Evolutionary conservation across 2,888 invertebrate genomes (phyloP), one percentile per base, ranked within the genome.

Genomic region (Epinotia nisella): DNA sequence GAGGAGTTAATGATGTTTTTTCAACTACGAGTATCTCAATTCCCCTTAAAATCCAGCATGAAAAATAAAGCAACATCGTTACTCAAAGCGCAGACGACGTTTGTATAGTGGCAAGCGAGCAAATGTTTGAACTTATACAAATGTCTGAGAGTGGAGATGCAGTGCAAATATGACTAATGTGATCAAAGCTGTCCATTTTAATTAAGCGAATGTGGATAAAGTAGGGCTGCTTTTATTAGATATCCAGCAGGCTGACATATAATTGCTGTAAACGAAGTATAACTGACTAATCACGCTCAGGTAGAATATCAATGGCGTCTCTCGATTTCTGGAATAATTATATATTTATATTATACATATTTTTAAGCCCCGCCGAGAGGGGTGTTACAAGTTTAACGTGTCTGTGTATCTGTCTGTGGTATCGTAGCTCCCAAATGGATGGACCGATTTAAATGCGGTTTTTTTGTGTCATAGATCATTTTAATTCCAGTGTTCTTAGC

Each of bases 101-200:
- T 87, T 86, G 84, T 80, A 82, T 83, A 89, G 88, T 82, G 85
- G 87, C 81, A 86, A 82, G 80, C 83, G 82, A 75, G 86, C 83
- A 90, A 90, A 90, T 90, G 88, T 90, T 91, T 90, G 85, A 86
- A 83, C 80, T 82, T 79, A 83, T 85, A 85, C 85, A 85, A 84
- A 87, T 88, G 87, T 87, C 85, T 85, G 83, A 77, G 79, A 85
- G 81, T 78, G 77, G 79, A 84, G 82, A 83, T 79, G 78, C 79
- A 76, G 71, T 70, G 79, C 81, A 86, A 86, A 85, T 79, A 83
- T 78, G 76, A 79, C 79, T 86, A 85, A 84, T 84, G 81, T 82
- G 82, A 89, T 87, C 82, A 82, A 80, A 79, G 76, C 76, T 81
- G 76, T 77, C 71, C 76, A 76, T 79, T 80, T 81, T 79, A 81